Evolutionary conservation across 2,113 vertebrate species (phyloP).

Genomic region (Paedocypris sp.): DNA sequence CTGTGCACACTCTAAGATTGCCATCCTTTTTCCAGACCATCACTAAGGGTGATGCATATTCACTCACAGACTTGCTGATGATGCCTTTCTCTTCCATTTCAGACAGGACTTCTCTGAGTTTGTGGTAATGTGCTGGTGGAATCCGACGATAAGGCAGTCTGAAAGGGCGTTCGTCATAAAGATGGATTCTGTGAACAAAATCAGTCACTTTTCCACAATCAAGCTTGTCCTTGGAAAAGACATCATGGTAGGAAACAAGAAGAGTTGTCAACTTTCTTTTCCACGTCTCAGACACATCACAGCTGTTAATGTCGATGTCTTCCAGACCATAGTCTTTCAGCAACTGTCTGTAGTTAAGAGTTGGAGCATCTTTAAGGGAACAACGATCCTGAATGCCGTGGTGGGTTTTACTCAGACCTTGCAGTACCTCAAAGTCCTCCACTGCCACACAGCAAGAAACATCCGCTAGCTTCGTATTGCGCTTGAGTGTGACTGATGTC

Average conservation of each 20-base stretch:
- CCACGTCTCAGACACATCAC: not conserved
- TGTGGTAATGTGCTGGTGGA: slow-evolving; percentile 2
- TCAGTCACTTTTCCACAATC: slow-evolving; percentile 7
- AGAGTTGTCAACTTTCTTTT: not conserved
- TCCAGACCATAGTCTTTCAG: not conserved
- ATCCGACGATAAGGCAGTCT: not conserved
- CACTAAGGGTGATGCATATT: slow-evolving; percentile 13
- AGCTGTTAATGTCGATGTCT: not conserved
- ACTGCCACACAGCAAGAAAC: slow-evolving; percentile 18
- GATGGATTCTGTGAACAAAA: not conserved
- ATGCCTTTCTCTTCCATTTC: slow-evolving; percentile 9
- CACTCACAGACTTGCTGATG: slow-evolving; percentile 10
- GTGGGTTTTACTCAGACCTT: not conserved
- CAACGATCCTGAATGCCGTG: not conserved
- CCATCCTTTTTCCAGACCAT: slow-evolving; percentile 16
- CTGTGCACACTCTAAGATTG: slow-evolving; percentile 1
- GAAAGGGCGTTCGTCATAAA: not conserved
- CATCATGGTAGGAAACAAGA: not conserved
- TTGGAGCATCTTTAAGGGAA: too few relatives aligned
- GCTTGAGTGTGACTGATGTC: not conserved
- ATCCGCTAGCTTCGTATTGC: slow-evolving; percentile 26
- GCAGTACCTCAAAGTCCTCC: not conserved
- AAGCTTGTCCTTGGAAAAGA: slow-evolving; percentile 12
- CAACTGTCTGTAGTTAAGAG: not conserved
- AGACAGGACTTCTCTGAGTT: slow-evolving; percentile 1